Evolutionary conservation across 2,888 invertebrate species (phyloP).

Genomic region (Crocallis elinguaria): DNA sequence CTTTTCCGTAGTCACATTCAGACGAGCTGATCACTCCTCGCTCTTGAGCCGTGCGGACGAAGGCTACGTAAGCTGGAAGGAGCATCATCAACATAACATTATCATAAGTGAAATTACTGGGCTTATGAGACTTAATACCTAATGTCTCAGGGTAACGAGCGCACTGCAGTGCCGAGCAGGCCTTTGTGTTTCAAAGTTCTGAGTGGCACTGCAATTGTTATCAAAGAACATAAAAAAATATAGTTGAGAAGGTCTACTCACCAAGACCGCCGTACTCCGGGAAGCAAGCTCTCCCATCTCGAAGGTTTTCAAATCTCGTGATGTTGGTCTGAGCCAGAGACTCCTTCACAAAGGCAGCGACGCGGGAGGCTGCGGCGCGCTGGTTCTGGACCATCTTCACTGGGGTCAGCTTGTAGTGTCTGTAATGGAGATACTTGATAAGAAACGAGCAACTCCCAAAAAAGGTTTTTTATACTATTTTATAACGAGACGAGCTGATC

Average conservation of each 20-base stretch:
- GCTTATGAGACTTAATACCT: no score
- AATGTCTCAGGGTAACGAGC: no score
- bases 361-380: constrained; percentile 70
- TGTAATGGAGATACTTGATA: constrained; percentile 48
- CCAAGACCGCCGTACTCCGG: constrained; percentile 85
- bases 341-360: constrained; percentile 82
- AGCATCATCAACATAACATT: neutral
- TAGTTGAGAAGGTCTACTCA: no score
- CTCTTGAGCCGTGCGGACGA: constrained; percentile 82
- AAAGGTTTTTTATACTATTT: no score
- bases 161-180: no score
- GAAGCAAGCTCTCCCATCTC: constrained; percentile 85
- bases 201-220: no score
- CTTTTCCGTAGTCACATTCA: constrained; percentile 84
- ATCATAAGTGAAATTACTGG: neutral
- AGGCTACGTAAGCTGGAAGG: constrained; percentile 84
- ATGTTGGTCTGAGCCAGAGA: constrained; percentile 53
- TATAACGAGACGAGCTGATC: no score
- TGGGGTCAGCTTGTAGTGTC: constrained; percentile 82
- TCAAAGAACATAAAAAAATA: no score
- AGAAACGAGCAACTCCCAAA: no score
- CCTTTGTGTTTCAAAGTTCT: no score
- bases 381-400: constrained; percentile 86
- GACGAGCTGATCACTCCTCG: constrained; percentile 67
- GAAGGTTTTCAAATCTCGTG: constrained; percentile 82